Evolutionary conservation across 2,888 invertebrate species (phyloP), one percentile per base, ranked within the genome.

Genomic region (Melipona bicolor): DNA sequence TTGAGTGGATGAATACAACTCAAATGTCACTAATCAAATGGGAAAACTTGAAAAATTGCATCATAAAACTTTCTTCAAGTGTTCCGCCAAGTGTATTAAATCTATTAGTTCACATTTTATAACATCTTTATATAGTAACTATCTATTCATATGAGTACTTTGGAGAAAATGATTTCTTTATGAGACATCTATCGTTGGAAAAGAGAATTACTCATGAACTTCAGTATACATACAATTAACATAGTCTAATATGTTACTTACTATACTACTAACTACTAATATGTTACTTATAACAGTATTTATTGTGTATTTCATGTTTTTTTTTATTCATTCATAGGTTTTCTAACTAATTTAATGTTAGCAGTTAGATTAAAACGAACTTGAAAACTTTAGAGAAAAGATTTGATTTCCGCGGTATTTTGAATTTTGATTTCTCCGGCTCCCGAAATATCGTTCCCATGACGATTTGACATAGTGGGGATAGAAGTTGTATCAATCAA

Each of bases 31-130:
- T 90, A 88, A 88, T 89, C 83, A 92, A 92, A 90, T 87, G 90
- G 85, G 62, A 32, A 73, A 90, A 90, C 49, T 85, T 77, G 61
- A 79, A 81, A 82, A 84, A 78, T 87, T 87, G 70, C n/a, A n/a
- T n/a, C n/a, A n/a, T n/a, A n/a, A n/a, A n/a, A n/a, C n/a, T n/a
- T n/a, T n/a, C n/a, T 56, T 83, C 79, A 74, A 90, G 81, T 86
- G 84, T 88, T 92, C 87, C 89, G 90, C 90, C 90, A 92, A 90
- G 89, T 89, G 90, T 71, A 81, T 90, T 92, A 88, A 92, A 92
- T 92, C 92, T 90, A 59, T 27, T 0, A 62, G 2, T 3, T 19
- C 3, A 2, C 0, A 0, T 6, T 0, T 4, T 43, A 17, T 54
- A 67, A 43, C 13, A 9, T 17, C 0, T 56, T 91, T 88, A 91